Evolutionary conservation across 2,113 vertebrate species (phyloP).

Genomic region (Onychostruthus taczanowskii): DNA sequence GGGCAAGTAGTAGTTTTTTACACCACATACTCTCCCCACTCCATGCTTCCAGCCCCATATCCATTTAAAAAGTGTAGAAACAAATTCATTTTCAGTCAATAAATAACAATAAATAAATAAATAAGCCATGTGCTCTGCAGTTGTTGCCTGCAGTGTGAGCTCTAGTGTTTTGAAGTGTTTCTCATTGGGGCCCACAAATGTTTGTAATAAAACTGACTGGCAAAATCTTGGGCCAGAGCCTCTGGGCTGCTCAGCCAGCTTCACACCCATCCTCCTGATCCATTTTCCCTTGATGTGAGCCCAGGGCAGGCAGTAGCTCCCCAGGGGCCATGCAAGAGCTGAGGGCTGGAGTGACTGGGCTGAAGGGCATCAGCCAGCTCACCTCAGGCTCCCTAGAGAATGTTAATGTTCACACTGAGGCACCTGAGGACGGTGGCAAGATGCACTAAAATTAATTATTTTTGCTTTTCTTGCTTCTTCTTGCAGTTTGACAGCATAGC

Average conservation of each 20-base stretch:
- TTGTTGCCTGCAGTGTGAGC: background rate
- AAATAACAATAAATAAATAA: slow-evolving; percentile 46
- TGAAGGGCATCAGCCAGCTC: background rate
- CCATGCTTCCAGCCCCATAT: background rate
- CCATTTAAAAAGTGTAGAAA: slow-evolving; percentile 34
- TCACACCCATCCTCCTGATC: background rate
- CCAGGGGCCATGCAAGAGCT: background rate
- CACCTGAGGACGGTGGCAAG: background rate
- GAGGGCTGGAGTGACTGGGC: background rate
- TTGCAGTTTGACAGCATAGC: background rate
- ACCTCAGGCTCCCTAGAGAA: background rate
- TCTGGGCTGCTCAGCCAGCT: slow-evolving; percentile 1
- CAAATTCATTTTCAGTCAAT: slow-evolving; percentile 45
- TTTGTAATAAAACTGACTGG: slow-evolving; percentile 52
- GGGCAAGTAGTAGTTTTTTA: background rate
- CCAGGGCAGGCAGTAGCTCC: background rate
- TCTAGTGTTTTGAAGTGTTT: slow-evolving; percentile 11
- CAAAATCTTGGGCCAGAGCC: background rate
- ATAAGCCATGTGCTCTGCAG: background rate
- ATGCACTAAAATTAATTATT: background rate
- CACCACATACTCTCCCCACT: fast-evolving
- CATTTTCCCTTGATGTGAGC: background rate
- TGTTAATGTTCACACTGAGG: background rate
- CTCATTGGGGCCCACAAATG: background rate
- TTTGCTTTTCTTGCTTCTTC: background rate